These are phyloP conservation scores for Zoanthus sansibaricus DNA, from an alignment of 92 coral and sea anemone species.

Conservation along the genomic window DNA sequence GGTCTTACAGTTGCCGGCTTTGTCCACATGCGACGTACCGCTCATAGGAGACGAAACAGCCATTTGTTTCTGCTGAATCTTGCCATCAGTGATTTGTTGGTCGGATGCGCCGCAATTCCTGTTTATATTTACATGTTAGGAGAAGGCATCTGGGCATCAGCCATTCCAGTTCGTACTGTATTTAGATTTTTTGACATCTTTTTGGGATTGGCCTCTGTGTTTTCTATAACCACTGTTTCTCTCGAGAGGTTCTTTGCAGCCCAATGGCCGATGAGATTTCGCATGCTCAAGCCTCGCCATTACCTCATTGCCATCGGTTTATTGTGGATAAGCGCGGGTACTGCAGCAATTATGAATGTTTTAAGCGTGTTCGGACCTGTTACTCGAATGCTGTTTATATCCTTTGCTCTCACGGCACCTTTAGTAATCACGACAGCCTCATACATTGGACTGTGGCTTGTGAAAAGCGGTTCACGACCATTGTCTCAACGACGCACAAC, in stretches of 20 bases:
- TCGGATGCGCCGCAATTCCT: slow-evolving; percentile 23
- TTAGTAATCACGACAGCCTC: slow-evolving; percentile 69
- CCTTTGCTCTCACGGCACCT: slow-evolving; percentile 59
- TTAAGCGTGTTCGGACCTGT: slow-evolving; percentile 58
- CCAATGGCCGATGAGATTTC: slow-evolving; percentile 54
- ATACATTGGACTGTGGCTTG: slow-evolving; percentile 63
- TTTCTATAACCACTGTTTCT: slow-evolving; percentile 67
- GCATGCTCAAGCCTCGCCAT: slow-evolving; percentile 39
- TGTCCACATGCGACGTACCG: background rate
- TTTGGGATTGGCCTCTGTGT: slow-evolving; percentile 70
- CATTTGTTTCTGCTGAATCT: slow-evolving; percentile 16
- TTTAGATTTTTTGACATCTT: slow-evolving; percentile 55
- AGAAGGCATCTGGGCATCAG: background rate
- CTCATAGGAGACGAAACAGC: background rate
- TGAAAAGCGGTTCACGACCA: slow-evolving; percentile 65
- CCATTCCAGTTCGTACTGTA: background rate
- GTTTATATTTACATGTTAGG: slow-evolving; percentile 28
- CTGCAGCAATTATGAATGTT: slow-evolving; percentile 68
- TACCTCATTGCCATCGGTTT: slow-evolving; percentile 44
- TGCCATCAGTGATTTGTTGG: slow-evolving; percentile 17
- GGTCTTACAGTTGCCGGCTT: slow-evolving; percentile 7
- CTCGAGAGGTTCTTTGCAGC: slow-evolving; percentile 66
- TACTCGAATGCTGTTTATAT: slow-evolving; percentile 66
- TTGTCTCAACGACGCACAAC: slow-evolving; percentile 52
- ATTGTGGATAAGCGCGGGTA: slow-evolving; percentile 68